Evolutionary conservation across 2,888 invertebrate species (phyloP).

Genomic region (Bombyx huttoni): DNA sequence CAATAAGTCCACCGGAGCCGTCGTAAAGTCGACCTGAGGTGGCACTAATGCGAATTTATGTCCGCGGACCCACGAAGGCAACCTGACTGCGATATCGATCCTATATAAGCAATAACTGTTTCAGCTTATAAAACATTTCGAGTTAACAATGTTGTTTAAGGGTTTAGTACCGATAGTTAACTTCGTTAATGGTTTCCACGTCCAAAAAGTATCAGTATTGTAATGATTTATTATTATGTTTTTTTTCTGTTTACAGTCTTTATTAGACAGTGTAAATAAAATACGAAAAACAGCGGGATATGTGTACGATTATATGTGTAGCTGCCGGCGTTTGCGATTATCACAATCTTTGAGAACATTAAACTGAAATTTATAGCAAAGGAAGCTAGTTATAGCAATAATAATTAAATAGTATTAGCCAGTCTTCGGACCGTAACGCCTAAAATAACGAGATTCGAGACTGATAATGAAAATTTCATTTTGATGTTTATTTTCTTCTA

Average conservation of each 20-base stretch:
- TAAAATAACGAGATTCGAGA: no score
- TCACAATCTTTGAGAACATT: neutral
- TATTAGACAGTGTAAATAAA: no score
- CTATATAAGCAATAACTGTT: slow-evolving; percentile 54
- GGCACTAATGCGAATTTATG: slow-evolving; percentile 71
- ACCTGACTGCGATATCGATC: slow-evolving; percentile 48
- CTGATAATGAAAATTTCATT: no score
- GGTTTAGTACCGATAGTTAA: neutral
- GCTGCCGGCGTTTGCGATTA: neutral
- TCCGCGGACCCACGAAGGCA: slow-evolving; percentile 48
- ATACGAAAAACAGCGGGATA: no score
- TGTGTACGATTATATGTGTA: neutral
- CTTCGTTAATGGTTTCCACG: neutral
- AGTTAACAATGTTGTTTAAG: slow-evolving; percentile 17
- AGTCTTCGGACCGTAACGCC: no score
- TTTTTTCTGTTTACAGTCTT: neutral
- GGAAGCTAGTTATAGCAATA: neutral
- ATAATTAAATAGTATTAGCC: no score
- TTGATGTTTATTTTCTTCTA: neutral
- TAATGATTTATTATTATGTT: neutral
- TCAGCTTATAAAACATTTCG: slow-evolving; percentile 50
- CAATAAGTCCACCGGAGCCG: slow-evolving; percentile 58
- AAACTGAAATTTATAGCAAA: neutral
- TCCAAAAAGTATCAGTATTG: neutral
- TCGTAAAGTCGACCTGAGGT: slow-evolving; percentile 68